Evolutionary conservation across 2,113 vertebrate species (phyloP), one percentile per base, ranked within the genome.

Genomic region (Tylochromis polylepis): DNA sequence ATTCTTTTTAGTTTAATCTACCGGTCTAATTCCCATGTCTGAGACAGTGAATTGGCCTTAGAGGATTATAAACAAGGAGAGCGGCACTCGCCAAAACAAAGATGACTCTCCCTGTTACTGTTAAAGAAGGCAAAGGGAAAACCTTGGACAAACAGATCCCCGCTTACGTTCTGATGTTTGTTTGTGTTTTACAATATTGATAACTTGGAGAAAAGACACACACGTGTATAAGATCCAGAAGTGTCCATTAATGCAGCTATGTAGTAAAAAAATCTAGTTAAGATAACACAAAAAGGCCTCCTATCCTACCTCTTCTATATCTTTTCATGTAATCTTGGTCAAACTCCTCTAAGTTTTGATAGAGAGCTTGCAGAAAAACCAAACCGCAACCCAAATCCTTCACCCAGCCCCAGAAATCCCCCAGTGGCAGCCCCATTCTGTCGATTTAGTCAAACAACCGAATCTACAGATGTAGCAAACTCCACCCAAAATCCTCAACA

Each of bases 1-100:
- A 95, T 94, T 93, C 85, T 91, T 75, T 38, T 77, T 88, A 82
- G 78, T 93, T 93, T 94, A 96, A 95, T 93, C 94, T 94, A 93
- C 90, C 55, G 31, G 87, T 89, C 67, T 95, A 94, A 94, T 92
- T 93, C 93, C 89, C 78, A 36, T n/a, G 91, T 93, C 94, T 94
- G 72, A 90, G 89, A 90, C 87, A 77, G 91, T 65, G 84, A 93
- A 89, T 70, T 90, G 89, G 85, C 51, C 79, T 90, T 79, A 85
- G 80, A 24, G 79, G 94, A 93, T 95, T 95, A 95, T 34, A 38
- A 65, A 56, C 7, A 36, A 79, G 57, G 59, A 62, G 65, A 79
- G 53, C 72, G 2, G 78, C 87, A 81, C 92, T 85, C 86, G 80
- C 88, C 85, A 92, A 91, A 94, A 94, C 89, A 94, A 94, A 88